Evolutionary conservation across 2,797 vertebrate species (phyloP), one percentile per base, ranked within the genome.

Genomic region (Discoglossus pictus): DNA sequence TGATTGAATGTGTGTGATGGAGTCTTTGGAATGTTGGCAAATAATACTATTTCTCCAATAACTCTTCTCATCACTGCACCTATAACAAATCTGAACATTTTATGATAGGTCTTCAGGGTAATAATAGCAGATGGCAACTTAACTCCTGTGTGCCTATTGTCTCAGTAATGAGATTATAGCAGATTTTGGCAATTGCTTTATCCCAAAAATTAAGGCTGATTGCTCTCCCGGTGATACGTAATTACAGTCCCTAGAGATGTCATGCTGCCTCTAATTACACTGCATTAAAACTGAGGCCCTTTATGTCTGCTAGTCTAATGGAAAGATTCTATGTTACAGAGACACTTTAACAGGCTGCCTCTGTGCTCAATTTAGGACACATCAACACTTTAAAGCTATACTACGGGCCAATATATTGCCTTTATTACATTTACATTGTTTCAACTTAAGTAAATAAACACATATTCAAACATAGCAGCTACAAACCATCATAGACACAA

Each of bases 251-350:
- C 64, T 25, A 25, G 65, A 50, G 55, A n/a, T 13, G 16, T 43
- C 38, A 6, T n/a, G 27, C 55, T 43, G 47, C 55, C 55, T 68
- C 48, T 54, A 61, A 54, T 68, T 68, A 68, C 48, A 61, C 31
- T 61, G 48, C 46, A 60, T 68, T 60, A 68, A 52, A 59, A 39
- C 18, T 35, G 55, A 68, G 36, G 65, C 65, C 65, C 46, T 52
- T 68, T 16, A 67, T 51, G 65, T 60, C 34, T 16, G n/a, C 47
- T 36, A 52, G 47, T 60, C 46, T 61, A 42, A 51, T 68, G 65
- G 65, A 68, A 61, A 52, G 46, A 36, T 60, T 60, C 23, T 34
- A 17, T n/a, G n/a, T 20, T 18, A 8, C 23, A 44, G 3, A 39
- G 42, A 36, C 15, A 18, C 27, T 35, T 9, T 15, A 3, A 15